A percentile compares a stretch with the other conserved stretches of the same genome.
Evolutionary conservation across 2,797 vertebrate genomes (phyloP).

Genomic region (Chelidonichthys spinosus): DNA sequence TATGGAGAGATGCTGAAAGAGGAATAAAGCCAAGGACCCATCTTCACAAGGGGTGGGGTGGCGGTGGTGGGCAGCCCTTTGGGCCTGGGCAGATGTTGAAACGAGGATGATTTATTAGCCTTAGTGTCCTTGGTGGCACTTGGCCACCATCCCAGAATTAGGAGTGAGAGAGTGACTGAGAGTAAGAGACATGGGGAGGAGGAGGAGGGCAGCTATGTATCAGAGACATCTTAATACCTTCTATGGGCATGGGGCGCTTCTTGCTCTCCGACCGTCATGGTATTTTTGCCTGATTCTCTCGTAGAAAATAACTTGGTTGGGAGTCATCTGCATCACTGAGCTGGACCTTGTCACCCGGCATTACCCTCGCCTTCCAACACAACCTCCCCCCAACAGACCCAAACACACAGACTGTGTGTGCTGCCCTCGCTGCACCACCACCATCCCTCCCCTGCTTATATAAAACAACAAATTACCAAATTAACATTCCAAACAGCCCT

Average conservation of each 20-base stretch:
- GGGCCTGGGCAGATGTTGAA: conserved; percentile 92
- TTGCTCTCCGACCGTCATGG: conserved; percentile 83
- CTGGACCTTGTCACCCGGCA: conserved; percentile 73
- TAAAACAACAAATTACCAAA: conserved; percentile 83
- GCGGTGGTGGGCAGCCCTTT: conserved; percentile 83
- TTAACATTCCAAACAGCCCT: conserved; percentile 79
- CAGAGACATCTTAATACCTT: conserved; percentile 85
- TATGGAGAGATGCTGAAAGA: conserved; percentile 88
- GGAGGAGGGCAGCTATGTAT: conserved; percentile 72
- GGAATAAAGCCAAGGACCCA: conserved; percentile 88
- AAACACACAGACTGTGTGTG: conserved; percentile 56
- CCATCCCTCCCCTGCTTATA: conserved; percentile 63
- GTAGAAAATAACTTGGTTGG: conserved; percentile 84
- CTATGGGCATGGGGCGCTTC: conserved; percentile 82
- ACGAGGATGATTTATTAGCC: conserved; percentile 95
- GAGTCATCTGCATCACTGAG: conserved; percentile 81
- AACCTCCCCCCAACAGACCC: conserved; percentile 34
- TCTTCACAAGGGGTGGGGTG: conserved; percentile 85
- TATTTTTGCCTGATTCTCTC: conserved; percentile 83
- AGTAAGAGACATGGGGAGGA: conserved; percentile 67
- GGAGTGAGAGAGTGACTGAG: conserved; percentile 74
- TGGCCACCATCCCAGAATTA: conserved; percentile 93
- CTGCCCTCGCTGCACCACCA: conserved; percentile 36
- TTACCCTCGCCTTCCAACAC: conserved; percentile 59
- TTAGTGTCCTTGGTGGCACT: conserved; percentile 92